Base-by-base conservation (phyloP, 1,140 invertebrate species). In the Rhyacophila brunnea region DNA sequence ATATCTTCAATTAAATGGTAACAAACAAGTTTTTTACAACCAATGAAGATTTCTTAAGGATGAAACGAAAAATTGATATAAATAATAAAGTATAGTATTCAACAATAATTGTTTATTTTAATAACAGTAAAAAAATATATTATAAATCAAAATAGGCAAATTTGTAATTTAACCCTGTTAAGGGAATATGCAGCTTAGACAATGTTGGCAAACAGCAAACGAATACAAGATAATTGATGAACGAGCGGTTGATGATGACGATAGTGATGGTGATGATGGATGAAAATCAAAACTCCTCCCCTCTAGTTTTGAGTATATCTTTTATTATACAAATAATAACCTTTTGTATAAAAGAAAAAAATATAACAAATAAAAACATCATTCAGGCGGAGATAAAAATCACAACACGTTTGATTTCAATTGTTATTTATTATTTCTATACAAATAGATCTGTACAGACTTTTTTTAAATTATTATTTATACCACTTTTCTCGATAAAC, bases 371-470 rank as follows among this genome's bases (percentile, higher is more conserved):
- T 45, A 53, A 54, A 50, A 35, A 52, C 35, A 50, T 52, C 42
- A 42, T 35, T 32, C 35, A 46, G 44, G 43, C 48, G 47, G 34
- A 54, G 51, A 53, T 53, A 60, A 60, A 77, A 77, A 78, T 78
- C 74, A 77, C 74, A 77, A 76, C 73, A 70, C 75, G 60, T 53
- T 45, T 49, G 50, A 54, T 46, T 49, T 60, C 71, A 74, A 76
- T 77, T 71, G 66, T 77, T 76, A 77, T 78, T 76, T 75, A 75
- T 75, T 77, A 78, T 78, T 79, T 77, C 77, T 79, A 79, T 77
- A 79, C 75, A 77, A 79, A 77, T 77, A 78, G 74, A 77, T 77
- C 77, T 79, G 75, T 79, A 79, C 77, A 79, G 75, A 76, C 75
- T 74, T 69, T 73, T n/a, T 76, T 77, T 77, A 76, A 77, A 74